Conservation (phyloP, 2,888 invertebrate genomes). For the Zaprionus bogoriensis region DNA sequence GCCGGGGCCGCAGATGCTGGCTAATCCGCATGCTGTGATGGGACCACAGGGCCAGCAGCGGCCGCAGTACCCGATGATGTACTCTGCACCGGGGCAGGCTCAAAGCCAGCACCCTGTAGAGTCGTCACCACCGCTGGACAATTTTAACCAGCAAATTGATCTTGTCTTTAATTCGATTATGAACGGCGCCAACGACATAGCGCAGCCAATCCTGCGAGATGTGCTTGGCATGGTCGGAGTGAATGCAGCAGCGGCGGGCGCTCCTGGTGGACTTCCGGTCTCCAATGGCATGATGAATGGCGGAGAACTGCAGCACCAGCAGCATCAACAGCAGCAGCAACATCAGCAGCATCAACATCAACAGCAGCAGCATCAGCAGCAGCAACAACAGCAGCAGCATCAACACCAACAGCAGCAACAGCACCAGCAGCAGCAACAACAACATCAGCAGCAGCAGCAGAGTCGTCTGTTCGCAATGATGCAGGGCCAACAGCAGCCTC, state of each 20-base stretch:
- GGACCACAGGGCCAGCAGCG: slow-evolving; percentile 56
- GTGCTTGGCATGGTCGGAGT: slow-evolving; percentile 80
- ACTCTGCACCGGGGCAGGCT: slow-evolving; percentile 56
- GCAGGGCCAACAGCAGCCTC: slow-evolving; percentile 53
- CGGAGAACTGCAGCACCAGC: slow-evolving; percentile 59
- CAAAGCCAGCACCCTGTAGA: slow-evolving; percentile 63
- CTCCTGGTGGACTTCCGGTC: slow-evolving; percentile 38
- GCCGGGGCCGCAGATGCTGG: slow-evolving; percentile 48
- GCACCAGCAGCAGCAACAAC: slow-evolving; percentile 16
- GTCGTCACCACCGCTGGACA: slow-evolving; percentile 69
- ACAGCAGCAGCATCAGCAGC: slow-evolving; percentile 29
- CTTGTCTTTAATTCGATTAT: slow-evolving; percentile 82
- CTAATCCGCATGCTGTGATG: slow-evolving; percentile 55
- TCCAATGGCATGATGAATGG: slow-evolving; percentile 62
- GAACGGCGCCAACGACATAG: slow-evolving; percentile 81
- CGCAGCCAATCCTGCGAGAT: slow-evolving; percentile 82
- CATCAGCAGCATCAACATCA: slow-evolving; percentile 51
- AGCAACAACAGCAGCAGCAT: slow-evolving; percentile 48
- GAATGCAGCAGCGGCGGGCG: slow-evolving; percentile 28
- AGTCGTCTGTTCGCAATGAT: slow-evolving; percentile 66
- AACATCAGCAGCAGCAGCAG: slow-evolving; percentile 32
- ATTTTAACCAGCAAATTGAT: slow-evolving; percentile 83
- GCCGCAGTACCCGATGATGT: slow-evolving; percentile 71
- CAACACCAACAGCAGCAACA: slow-evolving; percentile 22
- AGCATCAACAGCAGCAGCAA: slow-evolving; percentile 41